Evolutionary conservation across 2,113 vertebrate species (phyloP), one percentile per base, ranked within the genome.

Genomic region (Eulemur rufifrons): DNA sequence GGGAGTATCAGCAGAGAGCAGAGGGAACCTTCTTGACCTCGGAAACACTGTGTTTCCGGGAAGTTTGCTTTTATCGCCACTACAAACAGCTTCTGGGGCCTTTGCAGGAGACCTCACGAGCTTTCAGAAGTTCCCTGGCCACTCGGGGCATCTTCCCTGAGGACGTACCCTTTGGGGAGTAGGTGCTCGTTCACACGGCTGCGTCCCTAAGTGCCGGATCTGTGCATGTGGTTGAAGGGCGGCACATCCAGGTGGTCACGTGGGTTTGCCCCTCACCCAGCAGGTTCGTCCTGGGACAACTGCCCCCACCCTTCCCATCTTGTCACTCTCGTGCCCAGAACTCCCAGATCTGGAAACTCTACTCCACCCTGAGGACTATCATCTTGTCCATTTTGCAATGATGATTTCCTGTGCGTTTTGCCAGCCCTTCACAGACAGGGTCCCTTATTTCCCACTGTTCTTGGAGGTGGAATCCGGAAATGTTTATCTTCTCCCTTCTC

Each of bases 401-500:
- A 2, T 6, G n/a, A 82, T 9, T 37, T 64, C 37, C 15, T 1
- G 20, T n/a, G 59, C 17, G 1, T 71, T 52, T n/a, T 63, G 9
- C 52, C 45, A 66, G 78, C 10, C n/a, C 50, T 68, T 52, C 21
- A 2, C 13, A 3, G 11, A 74, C 14, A 21, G 50, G 29, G 39
- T 6, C 34, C 61, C 39, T 59, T 12, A 17, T 5, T 6, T 18
- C 20, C 42, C 34, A 5, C 14, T 3, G 0, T 54, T 39, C 47
- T 34, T 34, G 34, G 50, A 77, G 18, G 8, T 2, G 12, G 45
- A 39, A n/a, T 6, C 4, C 34, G 45, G 91, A 92, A 4, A 73
- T 18, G 77, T 85, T 80, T 86, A n/a, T 20, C 73, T 80, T 97
- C 97, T 56, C 74, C 34, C 59, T 94, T 10, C 84, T 0, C 76